Conservation (phyloP, 2,113 vertebrate genomes). For the Oncorhynchus gorbuscha region DNA sequence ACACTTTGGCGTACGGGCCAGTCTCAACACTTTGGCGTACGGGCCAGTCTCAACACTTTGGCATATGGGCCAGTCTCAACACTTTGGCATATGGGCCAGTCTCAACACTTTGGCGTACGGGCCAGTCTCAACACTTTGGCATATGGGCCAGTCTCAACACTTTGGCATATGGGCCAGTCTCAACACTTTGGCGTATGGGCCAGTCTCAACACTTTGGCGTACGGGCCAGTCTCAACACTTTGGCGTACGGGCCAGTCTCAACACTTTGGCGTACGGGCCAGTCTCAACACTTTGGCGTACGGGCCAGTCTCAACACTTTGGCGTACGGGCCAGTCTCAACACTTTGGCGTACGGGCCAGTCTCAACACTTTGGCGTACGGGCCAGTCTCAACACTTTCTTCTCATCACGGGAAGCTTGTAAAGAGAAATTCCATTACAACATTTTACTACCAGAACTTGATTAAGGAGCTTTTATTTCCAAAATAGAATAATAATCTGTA, state of each 20-base stretch:
- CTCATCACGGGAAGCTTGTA: constrained; percentile 58
- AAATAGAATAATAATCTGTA: not conserved
- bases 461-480: constrained; percentile 52
- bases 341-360: constrained; percentile 5
- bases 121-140: not conserved
- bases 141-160: not conserved
- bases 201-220: not conserved
- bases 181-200: constrained; percentile 4
- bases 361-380: constrained; percentile 1
- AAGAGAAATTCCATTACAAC: constrained; percentile 58
- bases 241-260: not conserved
- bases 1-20: no score
- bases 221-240: not conserved
- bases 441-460: constrained; percentile 59
- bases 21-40: no score
- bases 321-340: not conserved
- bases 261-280: constrained; percentile 7
- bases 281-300: not conserved
- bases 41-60: no score
- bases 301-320: not conserved
- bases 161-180: constrained; percentile 4
- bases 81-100: no score
- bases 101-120: no score
- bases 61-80: no score
- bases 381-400: constrained; percentile 37